A percentile compares a stretch with the other conserved stretches of the same genome.
These are phyloP conservation scores for Synergus gifuensis DNA, from an alignment of 2,888 invertebrate species.

Conservation along the genomic window DNA sequence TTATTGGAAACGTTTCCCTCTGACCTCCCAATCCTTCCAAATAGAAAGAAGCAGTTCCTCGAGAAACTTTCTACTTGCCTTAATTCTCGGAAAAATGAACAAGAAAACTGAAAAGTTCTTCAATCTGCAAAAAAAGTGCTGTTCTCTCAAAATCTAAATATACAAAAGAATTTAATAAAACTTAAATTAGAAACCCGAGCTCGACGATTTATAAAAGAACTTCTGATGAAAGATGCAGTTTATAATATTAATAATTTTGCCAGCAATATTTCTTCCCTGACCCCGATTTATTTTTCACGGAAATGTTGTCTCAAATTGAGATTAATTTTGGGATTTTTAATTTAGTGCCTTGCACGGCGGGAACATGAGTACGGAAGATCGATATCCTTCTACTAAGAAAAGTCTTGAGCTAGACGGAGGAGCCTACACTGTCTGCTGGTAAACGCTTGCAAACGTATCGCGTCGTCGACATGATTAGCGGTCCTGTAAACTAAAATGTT, in stretches of 20 bases:
- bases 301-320: constrained; percentile 27
- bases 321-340: constrained; percentile 29
- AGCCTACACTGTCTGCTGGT: constrained; percentile 48
- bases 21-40: constrained; percentile 53
- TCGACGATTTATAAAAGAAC: not conserved
- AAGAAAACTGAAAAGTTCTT: not conserved
- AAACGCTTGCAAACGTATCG: constrained; percentile 54
- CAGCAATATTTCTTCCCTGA: constrained; percentile 27
- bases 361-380: constrained; percentile 50
- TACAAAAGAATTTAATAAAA: too few species aligned
- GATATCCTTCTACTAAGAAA: constrained; percentile 59
- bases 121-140: not conserved
- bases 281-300: constrained; percentile 15
- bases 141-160: not conserved
- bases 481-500: constrained; percentile 76
- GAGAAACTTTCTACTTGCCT: constrained; percentile 19
- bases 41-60: constrained; percentile 3
- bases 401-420: constrained; percentile 54
- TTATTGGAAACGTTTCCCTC: constrained; percentile 67
- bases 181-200: too few species aligned
- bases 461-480: constrained; percentile 72
- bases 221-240: not conserved
- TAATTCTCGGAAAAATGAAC: constrained; percentile 30
- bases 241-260: constrained; percentile 19
- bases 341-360: constrained; percentile 2